Base-by-base conservation (phyloP, 2,888 invertebrate species). In the Bugulina stolonifera region DNA sequence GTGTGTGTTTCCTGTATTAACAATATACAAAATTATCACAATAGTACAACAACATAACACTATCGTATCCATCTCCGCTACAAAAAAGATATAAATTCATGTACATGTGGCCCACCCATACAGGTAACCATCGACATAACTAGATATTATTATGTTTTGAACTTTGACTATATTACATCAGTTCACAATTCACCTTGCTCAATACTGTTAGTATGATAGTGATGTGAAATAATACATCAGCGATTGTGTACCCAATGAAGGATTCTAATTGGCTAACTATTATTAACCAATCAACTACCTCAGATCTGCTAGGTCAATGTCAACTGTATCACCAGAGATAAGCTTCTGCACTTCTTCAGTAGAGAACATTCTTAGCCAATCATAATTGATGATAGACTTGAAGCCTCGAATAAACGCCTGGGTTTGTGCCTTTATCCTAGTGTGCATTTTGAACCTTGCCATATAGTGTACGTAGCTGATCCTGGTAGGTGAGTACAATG, bases 381-480 rank as follows among this genome's bases (percentile, higher is more conserved):
- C 96, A 0, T 91, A 91, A 84, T 93, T 94, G 73, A 98, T 92
- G 73, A 99, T 92, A 2, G 95, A 92, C 75, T 94, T 89, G 83
- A 99, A 99, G 1, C 98, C 99, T 79, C 92, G 90, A 76, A 97
- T 94, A 82, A 99, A 99, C 5, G 97, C 94, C 69, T 91, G 89
- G 0, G 96, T 95, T 86, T 99, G 99, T 77, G 97, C 94, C 80
- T 93, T 92, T 76, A 99, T 99, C 87, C 98, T 98, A 10, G 92
- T 91, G 83, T 97, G 94, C 93, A 99, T 97, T 75, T 96, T 90
- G 84, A 97, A 98, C 85, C 96, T 94, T 0, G 99, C 99, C 83
- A 85, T 83, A 81, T 94, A 87, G 85, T 99, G 99, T 72, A 99
- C 94, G 84, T 99, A 99, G 81, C 94, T 93, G 77, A 99, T 96